Conservation (phyloP, 2,888 invertebrate genomes). For the Spilosoma lubricipeda region DNA sequence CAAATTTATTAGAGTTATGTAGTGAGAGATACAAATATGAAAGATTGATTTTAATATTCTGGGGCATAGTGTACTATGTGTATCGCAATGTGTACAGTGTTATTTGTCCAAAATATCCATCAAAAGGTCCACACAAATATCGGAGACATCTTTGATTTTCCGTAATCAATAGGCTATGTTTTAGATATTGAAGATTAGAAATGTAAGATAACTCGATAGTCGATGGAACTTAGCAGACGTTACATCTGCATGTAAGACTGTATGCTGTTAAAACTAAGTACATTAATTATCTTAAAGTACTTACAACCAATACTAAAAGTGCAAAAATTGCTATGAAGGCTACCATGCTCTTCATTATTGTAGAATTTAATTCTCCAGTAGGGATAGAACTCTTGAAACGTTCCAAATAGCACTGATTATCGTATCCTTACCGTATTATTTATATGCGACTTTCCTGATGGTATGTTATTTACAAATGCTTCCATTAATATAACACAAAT, state of each 20-base stretch:
- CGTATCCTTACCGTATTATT: slow-evolving; percentile 20
- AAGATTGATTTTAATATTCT: no score
- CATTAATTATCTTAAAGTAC: slow-evolving; percentile 12
- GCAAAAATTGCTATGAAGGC: slow-evolving; percentile 28
- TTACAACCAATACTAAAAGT: slow-evolving; percentile 39
- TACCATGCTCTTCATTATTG: slow-evolving; percentile 39
- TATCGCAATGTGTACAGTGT: no score
- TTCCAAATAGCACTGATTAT: slow-evolving; percentile 22
- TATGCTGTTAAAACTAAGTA: no score
- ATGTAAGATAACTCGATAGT: no score
- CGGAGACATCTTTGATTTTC: no score
- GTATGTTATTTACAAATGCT: slow-evolving; percentile 15
- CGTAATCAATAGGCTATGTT: no score
- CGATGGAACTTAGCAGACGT: no score
- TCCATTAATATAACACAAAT: slow-evolving; percentile 25
- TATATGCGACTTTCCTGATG: slow-evolving; percentile 27
- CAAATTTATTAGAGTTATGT: background rate
- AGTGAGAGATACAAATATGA: background rate
- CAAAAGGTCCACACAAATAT: no score
- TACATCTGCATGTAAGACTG: no score
- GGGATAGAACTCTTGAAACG: slow-evolving; percentile 3
- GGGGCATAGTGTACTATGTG: no score
- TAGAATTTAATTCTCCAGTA: background rate
- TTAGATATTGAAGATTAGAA: no score
- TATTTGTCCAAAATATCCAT: no score